These are phyloP conservation scores for Amblyraja radiata DNA, from an alignment of 2,797 vertebrate species.

Conservation along the genomic window DNA sequence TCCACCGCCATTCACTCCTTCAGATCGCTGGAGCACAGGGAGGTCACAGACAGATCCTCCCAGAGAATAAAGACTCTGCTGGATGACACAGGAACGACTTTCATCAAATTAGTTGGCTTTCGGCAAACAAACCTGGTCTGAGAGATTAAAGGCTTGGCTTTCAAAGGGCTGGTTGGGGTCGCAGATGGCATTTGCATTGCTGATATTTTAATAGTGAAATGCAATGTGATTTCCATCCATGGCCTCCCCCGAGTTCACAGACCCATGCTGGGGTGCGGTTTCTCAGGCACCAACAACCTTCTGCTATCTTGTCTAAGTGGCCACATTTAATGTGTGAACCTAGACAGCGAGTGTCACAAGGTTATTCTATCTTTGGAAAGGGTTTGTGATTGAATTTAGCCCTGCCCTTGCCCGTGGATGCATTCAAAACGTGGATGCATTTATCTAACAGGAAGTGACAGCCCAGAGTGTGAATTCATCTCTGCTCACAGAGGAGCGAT, in stretches of 20 bases:
- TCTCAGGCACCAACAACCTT: neutral
- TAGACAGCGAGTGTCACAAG: neutral
- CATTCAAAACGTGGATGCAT: neutral
- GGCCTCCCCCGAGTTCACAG: neutral
- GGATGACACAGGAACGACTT: conserved; percentile 1
- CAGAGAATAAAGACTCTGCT: conserved; percentile 8
- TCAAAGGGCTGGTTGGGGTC: neutral
- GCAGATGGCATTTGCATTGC: neutral
- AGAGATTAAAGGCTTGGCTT: conserved; percentile 4
- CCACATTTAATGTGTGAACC: neutral
- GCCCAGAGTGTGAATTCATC: neutral
- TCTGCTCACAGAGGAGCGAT: neutral
- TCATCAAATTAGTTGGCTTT: conserved; percentile 27
- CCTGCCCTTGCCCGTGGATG: neutral
- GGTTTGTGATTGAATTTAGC: neutral
- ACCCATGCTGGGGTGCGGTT: conserved; percentile 10
- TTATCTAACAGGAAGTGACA: neutral
- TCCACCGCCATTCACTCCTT: neutral
- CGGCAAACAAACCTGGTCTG: neutral
- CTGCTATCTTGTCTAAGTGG: neutral
- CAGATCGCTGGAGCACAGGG: neutral
- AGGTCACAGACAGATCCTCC: conserved; percentile 19
- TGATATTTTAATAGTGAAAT: conserved; percentile 25
- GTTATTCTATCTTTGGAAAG: neutral
- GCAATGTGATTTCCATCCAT: neutral